Evolutionary conservation across 2,888 invertebrate genomes (phyloP).

Genomic region (Hyposoter dolosus): DNA sequence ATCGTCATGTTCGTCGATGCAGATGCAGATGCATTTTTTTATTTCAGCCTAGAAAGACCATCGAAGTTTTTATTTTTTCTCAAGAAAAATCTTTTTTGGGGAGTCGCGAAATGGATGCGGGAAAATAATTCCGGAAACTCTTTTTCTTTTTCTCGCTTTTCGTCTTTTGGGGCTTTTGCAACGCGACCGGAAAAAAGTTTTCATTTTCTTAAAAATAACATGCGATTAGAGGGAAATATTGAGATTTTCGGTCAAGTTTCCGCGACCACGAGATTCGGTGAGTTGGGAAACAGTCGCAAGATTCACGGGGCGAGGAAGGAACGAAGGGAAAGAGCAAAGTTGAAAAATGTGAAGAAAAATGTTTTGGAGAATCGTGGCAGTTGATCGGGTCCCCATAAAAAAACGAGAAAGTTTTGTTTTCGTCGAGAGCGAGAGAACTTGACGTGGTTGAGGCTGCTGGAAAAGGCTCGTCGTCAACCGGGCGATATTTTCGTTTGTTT

Average conservation of each 20-base stretch:
- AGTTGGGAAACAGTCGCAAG: no score
- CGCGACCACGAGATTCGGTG: neutral
- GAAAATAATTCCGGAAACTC: constrained; percentile 5
- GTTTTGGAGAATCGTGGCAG: constrained; percentile 46
- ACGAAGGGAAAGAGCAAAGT: neutral
- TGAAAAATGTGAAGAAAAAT: neutral
- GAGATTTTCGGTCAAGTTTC: neutral
- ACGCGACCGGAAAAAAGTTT: neutral
- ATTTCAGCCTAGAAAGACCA: constrained; percentile 11
- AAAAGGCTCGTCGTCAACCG: constrained; percentile 73
- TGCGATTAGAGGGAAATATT: neutral
- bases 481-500: constrained; percentile 83
- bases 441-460: neutral
- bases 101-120: neutral
- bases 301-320: neutral
- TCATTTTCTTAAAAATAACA: no score
- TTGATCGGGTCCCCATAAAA: constrained; percentile 14
- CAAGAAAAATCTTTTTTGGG: neutral
- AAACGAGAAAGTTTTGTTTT: constrained; percentile 27
- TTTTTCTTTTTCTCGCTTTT: no score
- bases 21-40: neutral
- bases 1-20: no score
- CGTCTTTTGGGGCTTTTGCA: constrained; percentile 52
- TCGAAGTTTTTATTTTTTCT: neutral
- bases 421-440: constrained; percentile 28